Conservation (phyloP, 2,888 invertebrate genomes). For the Linnaemya vulpina region DNA sequence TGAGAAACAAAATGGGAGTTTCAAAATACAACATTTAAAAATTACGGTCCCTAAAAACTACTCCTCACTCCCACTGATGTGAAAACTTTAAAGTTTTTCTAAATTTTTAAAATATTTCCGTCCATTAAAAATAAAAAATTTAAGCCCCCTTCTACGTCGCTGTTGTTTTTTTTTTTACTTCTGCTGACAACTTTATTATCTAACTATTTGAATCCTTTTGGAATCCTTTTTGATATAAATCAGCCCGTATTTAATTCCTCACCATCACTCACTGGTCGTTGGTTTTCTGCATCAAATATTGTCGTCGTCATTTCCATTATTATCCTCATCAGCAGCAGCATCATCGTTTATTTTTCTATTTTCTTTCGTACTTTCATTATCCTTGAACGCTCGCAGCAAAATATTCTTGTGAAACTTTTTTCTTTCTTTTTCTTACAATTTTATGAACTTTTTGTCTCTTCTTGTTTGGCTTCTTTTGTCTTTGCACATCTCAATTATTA, state of each 20-base stretch:
- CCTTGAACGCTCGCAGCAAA: constrained; percentile 3
- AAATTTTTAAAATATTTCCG: no score
- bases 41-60: no score
- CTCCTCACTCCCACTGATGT: no score
- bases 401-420: neutral
- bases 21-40: no score
- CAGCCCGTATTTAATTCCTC: neutral
- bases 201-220: neutral
- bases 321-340: constrained; percentile 45
- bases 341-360: constrained; percentile 27
- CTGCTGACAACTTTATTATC: neutral
- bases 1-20: no score
- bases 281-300: constrained; percentile 10
- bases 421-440: neutral
- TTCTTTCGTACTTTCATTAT: neutral
- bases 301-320: constrained; percentile 59
- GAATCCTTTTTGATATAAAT: neutral
- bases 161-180: neutral
- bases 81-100: no score
- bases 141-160: no score
- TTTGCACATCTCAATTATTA: constrained; percentile 21
- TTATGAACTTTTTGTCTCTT: neutral
- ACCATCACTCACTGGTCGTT: neutral
- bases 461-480: constrained; percentile 4
- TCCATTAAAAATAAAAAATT: no score